Evolutionary conservation across 1,140 invertebrate genomes (phyloP), one percentile per base, ranked within the genome.

Genomic region (Myzus persicae): DNA sequence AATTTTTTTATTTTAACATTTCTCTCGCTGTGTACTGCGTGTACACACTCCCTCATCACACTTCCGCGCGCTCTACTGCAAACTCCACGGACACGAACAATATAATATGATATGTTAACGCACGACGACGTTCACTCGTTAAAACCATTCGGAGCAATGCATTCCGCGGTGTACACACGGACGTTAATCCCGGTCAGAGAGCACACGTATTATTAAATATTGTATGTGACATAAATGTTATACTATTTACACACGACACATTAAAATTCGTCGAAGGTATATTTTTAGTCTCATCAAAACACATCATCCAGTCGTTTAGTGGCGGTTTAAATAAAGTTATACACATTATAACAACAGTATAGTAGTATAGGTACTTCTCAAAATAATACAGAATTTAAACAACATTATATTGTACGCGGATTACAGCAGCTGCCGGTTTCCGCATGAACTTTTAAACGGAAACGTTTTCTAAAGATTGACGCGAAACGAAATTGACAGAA

Each of bases 1-100:
- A 76, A n/a, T n/a, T 76, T 67, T n/a, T 76, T 76, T 76, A 76
- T 76, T 76, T 76, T 6, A n/a, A n/a, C 59, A n/a, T 76, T 76
- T 76, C n/a, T 76, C n/a, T 18, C n/a, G 59, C 14, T 76, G 31
- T 76, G n/a, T 76, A n/a, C 31, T 76, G 59, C n/a, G 59, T 76
- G 24, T 54, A 9, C 26, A 76, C n/a, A 76, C 14, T 76, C 59
- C 59, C 22, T 76, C n/a, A 36, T 76, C n/a, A 36, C 14, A 76
- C 59, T n/a, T 76, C 18, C 24, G 59, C 59, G 59, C 59, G 59
- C 59, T 67, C 31, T n/a, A 67, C 59, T 18, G 31, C 4, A n/a
- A 76, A 76, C 31, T n/a, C 14, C 14, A 76, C 59, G 5, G n/a
- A n/a, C n/a, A 76, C 59, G n/a, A 76, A 76, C 59, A 76, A 76